Conservation (phyloP, 2,797 vertebrate species). For the Salarias fasciatus region DNA sequence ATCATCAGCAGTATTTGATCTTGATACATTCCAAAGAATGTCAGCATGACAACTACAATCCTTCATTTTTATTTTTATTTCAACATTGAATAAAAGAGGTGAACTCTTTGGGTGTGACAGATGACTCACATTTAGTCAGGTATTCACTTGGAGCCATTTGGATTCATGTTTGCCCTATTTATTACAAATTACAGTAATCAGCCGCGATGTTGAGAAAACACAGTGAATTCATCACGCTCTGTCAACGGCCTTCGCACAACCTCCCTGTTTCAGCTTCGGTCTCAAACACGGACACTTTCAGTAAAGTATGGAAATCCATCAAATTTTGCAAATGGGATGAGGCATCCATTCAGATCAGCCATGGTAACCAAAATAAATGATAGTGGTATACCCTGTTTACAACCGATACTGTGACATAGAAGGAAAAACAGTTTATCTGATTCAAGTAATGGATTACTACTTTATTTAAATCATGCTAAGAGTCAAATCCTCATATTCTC, state of each 20-base stretch:
- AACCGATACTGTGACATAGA: too few species aligned
- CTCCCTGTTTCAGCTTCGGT: not conserved
- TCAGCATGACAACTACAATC: not conserved
- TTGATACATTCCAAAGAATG: not conserved
- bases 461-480: too few species aligned
- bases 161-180: constrained; percentile 3
- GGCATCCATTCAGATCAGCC: too few species aligned
- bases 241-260: constrained; percentile 14
- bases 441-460: too few species aligned
- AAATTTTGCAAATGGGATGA: too few species aligned
- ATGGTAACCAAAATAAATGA: too few species aligned
- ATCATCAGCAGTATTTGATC: not conserved
- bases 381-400: too few species aligned
- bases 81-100: constrained; percentile 8
- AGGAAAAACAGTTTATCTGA: too few species aligned
- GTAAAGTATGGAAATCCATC: not conserved
- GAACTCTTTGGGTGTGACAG: not conserved
- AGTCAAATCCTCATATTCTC: too few species aligned
- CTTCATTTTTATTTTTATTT: not conserved
- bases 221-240: constrained; percentile 30
- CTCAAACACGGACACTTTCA: not conserved
- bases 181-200: constrained; percentile 39
- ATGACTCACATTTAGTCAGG: constrained; percentile 20
- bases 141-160: not conserved
- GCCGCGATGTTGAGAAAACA: constrained; percentile 20